Base-by-base conservation (phyloP, 1,140 invertebrate species). In the Notospermus geniculatus region DNA sequence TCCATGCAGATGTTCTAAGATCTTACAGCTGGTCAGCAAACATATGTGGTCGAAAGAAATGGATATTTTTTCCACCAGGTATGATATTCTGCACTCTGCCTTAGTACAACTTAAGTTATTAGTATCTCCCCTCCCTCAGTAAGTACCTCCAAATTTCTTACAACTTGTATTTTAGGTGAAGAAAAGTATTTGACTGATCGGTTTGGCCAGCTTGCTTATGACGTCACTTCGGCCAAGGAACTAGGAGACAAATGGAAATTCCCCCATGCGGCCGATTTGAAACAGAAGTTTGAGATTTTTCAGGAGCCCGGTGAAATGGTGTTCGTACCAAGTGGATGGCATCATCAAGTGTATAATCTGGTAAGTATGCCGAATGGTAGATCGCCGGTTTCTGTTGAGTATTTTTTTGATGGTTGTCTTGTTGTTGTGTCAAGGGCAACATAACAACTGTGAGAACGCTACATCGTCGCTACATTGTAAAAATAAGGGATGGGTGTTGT, bases 1-100 rank as follows among this genome's bases (percentile, higher is more conserved):
- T 97, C 65, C 95, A 98, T 84, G 85, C 86, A 43, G 95, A 98
- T 86, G 95, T 98, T 0, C 93, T 95, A 71, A 86, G 86, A 43
- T 97, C 95, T n/a, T 97, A 88, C 70, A 97, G 93, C 78, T 98
- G 95, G 95, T 97, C 95, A 50, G 91, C 91, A 0, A 98, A 98
- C 84, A 86, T 98, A 59, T 87, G 89, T 77, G 95, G 95, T 0
- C 84, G 82, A 67, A 99, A 99, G 77, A 87, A 86, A 74, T 99
- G 96, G 95, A 72, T 92, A n/a, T 83, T 98, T 30, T 89, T 94
- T 76, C 90, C 91, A 23, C 93, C 93, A 13, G 90, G 79, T 79
- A 43, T n/a, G n/a, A n/a, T n/a, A n/a, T n/a, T n/a, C n/a, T n/a
- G n/a, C n/a, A n/a, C n/a, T n/a, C n/a, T n/a, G n/a, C n/a, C n/a